Conservation (phyloP, 2,888 invertebrate species). For the Therioaphis trifolii region DNA sequence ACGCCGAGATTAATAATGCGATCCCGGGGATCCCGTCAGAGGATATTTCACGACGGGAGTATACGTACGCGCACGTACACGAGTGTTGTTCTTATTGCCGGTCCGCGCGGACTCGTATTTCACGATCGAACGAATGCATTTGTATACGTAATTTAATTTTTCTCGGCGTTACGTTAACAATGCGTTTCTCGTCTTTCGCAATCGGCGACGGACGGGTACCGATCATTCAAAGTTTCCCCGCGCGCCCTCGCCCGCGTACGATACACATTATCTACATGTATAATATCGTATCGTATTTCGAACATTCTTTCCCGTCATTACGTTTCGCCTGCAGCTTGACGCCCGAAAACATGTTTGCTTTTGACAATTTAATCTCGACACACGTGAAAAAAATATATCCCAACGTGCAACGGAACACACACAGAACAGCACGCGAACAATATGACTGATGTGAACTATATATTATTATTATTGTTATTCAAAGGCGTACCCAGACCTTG, state of each 20-base stretch:
- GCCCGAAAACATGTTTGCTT: conserved; percentile 9
- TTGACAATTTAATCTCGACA: conserved; percentile 36
- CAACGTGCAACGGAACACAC: not conserved
- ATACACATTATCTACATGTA: too few species aligned
- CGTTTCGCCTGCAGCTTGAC: conserved; percentile 4
- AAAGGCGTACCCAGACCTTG: too few species aligned
- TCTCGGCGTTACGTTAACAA: conserved; percentile 11
- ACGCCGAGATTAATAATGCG: conserved; percentile 17
- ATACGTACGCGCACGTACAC: too few species aligned
- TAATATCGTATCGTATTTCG: conserved; percentile 42
- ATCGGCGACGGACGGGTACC: conserved; percentile 25
- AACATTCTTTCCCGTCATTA: conserved; percentile 24
- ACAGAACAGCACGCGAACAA: too few species aligned
- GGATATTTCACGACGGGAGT: not conserved
- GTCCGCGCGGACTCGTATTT: not conserved
- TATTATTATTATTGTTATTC: too few species aligned
- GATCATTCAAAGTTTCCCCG: conserved; percentile 31
- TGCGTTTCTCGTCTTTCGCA: conserved; percentile 33
- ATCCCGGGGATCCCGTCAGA: not conserved
- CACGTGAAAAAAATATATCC: conserved; percentile 21
- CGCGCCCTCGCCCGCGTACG: too few species aligned
- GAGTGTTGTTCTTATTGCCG: too few species aligned
- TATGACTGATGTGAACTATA: too few species aligned
- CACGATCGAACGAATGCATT: conserved; percentile 2
- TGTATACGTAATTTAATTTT: conserved; percentile 46